phyloP scores from a whole-genome alignment of 1,140 invertebrate genomes.

The Drosophila aff. region DNA sequence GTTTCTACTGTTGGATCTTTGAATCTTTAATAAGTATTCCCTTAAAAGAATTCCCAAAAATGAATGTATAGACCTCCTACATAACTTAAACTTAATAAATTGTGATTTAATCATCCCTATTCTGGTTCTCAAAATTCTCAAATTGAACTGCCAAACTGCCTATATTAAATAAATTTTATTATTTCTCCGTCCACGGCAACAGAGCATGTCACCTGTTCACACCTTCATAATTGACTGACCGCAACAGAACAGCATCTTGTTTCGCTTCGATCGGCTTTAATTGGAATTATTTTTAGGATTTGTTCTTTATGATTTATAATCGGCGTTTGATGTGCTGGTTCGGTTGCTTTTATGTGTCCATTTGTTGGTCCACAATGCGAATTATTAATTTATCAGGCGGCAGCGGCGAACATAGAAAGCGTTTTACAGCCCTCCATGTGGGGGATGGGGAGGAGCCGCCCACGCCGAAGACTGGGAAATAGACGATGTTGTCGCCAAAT shows the following conservation, averaged over 20 bases:
- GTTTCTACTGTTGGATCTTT: too few relatives aligned
- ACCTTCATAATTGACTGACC: conserved; percentile 9
- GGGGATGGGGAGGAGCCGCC: conserved; percentile 21
- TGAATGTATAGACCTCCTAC: too few relatives aligned
- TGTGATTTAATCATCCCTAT: neutral
- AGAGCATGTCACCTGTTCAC: conserved; percentile 10
- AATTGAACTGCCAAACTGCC: neutral
- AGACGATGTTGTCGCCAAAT: conserved; percentile 66
- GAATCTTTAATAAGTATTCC: too few relatives aligned
- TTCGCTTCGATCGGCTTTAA: conserved; percentile 21
- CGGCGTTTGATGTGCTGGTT: conserved; percentile 68
- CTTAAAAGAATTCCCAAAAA: too few relatives aligned
- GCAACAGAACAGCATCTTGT: conserved; percentile 10
- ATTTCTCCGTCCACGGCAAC: conserved; percentile 14
- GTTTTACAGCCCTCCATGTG: conserved; percentile 55
- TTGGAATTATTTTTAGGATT: conserved; percentile 37
- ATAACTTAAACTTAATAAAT: neutral
- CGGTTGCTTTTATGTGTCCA: conserved; percentile 69
- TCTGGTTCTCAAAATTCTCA: neutral
- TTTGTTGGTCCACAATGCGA: conserved; percentile 60
- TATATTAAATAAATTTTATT: neutral
- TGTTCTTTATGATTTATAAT: conserved; percentile 66
- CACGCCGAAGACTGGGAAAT: conserved; percentile 32
- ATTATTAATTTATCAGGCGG: conserved; percentile 67
- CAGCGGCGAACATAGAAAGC: conserved; percentile 62